Conservation (phyloP, 1,140 invertebrate species). For the Cepaea nemoralis region DNA sequence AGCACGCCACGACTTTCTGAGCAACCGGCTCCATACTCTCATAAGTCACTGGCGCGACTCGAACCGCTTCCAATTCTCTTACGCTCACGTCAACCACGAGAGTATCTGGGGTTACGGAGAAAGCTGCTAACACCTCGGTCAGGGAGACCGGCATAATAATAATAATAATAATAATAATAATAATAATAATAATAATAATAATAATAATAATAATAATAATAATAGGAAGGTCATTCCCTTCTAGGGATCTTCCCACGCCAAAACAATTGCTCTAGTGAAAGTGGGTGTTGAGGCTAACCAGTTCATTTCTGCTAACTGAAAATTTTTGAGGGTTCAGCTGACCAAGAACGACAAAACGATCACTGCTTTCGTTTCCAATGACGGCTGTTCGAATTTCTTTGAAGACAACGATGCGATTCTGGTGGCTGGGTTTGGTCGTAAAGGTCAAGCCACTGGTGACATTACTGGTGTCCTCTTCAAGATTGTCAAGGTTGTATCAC, state of each 20-base stretch:
- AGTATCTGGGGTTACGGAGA: too few relatives aligned
- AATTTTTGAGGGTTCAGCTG: conserved; percentile 99
- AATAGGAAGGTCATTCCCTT: conserved; percentile 99
- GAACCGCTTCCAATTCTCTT: too few relatives aligned
- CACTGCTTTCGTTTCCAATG: conserved; percentile 98
- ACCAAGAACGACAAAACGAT: conserved; percentile 99
- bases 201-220: too few relatives aligned
- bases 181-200: too few relatives aligned
- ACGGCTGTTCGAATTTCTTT: conserved; percentile 99
- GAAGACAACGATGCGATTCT: conserved; percentile 99
- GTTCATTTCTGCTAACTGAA: conserved; percentile 99
- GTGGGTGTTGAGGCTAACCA: conserved; percentile 99
- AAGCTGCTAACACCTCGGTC: too few relatives aligned
- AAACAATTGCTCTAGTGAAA: conserved; percentile 99
- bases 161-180: too few relatives aligned
- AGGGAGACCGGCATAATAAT: too few relatives aligned
- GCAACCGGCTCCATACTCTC: too few relatives aligned
- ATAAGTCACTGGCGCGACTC: too few relatives aligned
- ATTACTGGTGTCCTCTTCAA: conserved; percentile 94
- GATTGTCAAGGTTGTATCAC: conserved; percentile 99
- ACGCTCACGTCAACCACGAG: too few relatives aligned
- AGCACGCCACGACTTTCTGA: too few relatives aligned
- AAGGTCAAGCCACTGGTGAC: conserved; percentile 99
- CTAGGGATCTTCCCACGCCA: conserved; percentile 98
- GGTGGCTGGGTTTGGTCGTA: conserved; percentile 98